Percentiles rank a stretch among this genome's conserved stretches.
phyloP scores from a whole-genome alignment of 2,888 invertebrate genomes.

The Gymnocheta viridis region DNA sequence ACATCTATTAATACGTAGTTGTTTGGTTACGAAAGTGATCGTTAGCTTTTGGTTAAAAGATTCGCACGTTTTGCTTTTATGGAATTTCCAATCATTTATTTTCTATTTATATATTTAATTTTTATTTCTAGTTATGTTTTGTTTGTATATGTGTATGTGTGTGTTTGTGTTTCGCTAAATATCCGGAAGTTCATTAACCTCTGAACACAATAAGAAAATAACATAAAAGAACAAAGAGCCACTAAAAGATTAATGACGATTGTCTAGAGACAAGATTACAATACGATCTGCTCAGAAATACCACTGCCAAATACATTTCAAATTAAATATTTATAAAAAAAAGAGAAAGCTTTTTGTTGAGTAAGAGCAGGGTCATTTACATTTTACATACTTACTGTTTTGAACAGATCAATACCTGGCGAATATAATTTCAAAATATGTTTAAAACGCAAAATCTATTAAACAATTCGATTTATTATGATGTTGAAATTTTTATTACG shows the following conservation, averaged over 20 bases:
- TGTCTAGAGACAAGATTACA: not conserved
- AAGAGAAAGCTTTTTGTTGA: constrained; percentile 14
- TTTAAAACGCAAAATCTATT: not conserved
- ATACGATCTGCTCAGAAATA: not conserved
- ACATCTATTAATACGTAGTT: constrained; percentile 22
- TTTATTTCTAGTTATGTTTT: not conserved
- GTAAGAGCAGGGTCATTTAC: not conserved
- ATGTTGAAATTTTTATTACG: not conserved
- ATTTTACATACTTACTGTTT: not conserved
- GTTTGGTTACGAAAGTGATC: constrained; percentile 50
- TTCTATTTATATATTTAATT: constrained; percentile 15
- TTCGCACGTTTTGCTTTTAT: constrained; percentile 51
- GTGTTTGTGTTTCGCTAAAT: constrained; percentile 24
- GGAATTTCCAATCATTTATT: constrained; percentile 51
- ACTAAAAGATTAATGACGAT: not conserved
- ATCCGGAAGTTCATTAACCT: constrained; percentile 80
- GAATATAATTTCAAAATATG: not conserved
- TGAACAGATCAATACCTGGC: not conserved
- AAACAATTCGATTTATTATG: not conserved
- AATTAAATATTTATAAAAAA: not conserved
- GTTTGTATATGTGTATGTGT: too few relatives aligned
- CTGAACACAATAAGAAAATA: constrained; percentile 60
- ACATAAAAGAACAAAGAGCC: constrained; percentile 1
- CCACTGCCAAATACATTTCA: not conserved
- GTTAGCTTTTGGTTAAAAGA: constrained; percentile 38